Evolutionary conservation across 2,797 vertebrate genomes (phyloP).

Genomic region (Ctenopoma kingsleyae): DNA sequence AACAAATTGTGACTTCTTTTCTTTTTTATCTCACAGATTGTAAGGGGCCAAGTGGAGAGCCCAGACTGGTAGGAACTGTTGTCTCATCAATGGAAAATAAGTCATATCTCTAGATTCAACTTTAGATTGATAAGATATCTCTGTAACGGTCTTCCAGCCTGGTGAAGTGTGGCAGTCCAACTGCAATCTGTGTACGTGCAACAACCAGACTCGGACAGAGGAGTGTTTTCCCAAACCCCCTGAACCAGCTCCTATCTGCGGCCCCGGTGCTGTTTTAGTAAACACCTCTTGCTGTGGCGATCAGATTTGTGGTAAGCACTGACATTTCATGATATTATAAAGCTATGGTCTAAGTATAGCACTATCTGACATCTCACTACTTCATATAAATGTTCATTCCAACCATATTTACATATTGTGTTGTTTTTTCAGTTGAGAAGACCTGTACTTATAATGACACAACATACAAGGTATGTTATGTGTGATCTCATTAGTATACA

Average conservation of each 20-base stretch:
- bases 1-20: not conserved
- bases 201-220: slow-evolving; percentile 68
- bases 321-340: not conserved
- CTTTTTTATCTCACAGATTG: slow-evolving; percentile 65
- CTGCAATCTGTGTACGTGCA: slow-evolving; percentile 77
- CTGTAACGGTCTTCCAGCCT: slow-evolving; percentile 57
- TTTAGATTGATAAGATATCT: not conserved
- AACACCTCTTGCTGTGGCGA: slow-evolving; percentile 66
- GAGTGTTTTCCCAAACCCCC: slow-evolving; percentile 57
- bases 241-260: slow-evolving; percentile 24
- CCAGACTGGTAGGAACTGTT: slow-evolving; percentile 50
- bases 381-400: too few relatives aligned
- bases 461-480: slow-evolving; percentile 65
- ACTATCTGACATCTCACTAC: too few relatives aligned
- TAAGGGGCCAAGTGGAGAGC: slow-evolving; percentile 74
- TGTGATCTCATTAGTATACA: not conserved
- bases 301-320: slow-evolving; percentile 69
- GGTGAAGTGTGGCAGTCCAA: slow-evolving; percentile 78
- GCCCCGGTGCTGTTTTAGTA: slow-evolving; percentile 18
- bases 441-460: slow-evolving; percentile 68
- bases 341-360: not conserved
- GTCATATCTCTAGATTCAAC: not conserved
- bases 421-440: slow-evolving; percentile 75
- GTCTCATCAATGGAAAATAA: not conserved
- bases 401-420: too few relatives aligned